These are phyloP conservation scores for Coptotermes formosanus DNA, from an alignment of 1,140 invertebrate genomes.

Conservation along the genomic window DNA sequence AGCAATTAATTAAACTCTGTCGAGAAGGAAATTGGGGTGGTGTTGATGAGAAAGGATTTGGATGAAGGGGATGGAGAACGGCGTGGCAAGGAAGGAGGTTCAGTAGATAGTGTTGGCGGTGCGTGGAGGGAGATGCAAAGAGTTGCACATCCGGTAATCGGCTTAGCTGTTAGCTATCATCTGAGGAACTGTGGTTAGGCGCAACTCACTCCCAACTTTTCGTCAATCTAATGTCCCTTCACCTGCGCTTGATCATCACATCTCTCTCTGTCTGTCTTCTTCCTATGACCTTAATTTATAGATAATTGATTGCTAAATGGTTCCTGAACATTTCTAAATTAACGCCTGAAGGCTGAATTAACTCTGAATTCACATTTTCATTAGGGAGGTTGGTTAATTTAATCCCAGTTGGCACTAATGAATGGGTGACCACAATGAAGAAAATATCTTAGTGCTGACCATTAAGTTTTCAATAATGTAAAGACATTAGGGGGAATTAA, in stretches of 20 bases:
- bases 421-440: not conserved
- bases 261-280: not conserved
- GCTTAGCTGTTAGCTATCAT: constrained; percentile 18
- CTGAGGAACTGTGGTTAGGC: constrained; percentile 2
- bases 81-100: not conserved
- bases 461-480: too few relatives aligned
- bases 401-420: not conserved
- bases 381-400: not conserved
- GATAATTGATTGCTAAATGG: not conserved
- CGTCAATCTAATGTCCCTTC: not conserved
- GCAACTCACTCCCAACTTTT: not conserved
- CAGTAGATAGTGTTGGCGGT: not conserved
- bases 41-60: constrained; percentile 4
- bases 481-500: too few relatives aligned
- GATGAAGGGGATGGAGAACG: not conserved
- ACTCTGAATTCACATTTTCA: not conserved
- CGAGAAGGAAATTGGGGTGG: constrained; percentile 13
- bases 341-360: not conserved
- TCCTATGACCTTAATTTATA: not conserved
- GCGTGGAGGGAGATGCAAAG: not conserved
- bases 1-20: constrained; percentile 17
- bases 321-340: not conserved
- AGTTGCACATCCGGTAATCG: not conserved
- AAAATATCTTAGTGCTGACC: not conserved
- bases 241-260: not conserved